Evolutionary conservation across 2,113 vertebrate species (phyloP), one percentile per base, ranked within the genome.

Genomic region (Oncorhynchus nerka): DNA sequence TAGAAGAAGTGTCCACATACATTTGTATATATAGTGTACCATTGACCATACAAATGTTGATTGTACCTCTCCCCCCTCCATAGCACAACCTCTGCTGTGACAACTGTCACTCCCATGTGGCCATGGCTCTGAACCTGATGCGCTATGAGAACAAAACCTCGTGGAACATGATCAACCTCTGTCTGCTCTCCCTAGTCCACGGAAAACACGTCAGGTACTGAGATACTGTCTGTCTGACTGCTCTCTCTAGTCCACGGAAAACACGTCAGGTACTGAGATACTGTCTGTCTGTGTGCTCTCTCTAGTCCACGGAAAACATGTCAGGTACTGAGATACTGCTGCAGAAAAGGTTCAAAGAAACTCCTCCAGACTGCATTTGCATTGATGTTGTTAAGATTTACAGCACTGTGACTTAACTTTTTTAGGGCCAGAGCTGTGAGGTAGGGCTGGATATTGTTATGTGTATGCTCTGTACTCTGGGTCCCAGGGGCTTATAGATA

Each of bases 11-110:
- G 39, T 39, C 39, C 39, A 39, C 39, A 39, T 39, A 39, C 39
- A 9, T 39, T 39, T 39, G 39, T 39, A 9, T 9, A 39, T 39
- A 34, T 34, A 34, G 34, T 34, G 34, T 34, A 34, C 34, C 34
- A 34, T 34, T 45, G 39, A 55, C 51, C 5, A 55, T 16, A 5
- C 26, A 5, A 67, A 30, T 6, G 68, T 19, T 32, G 7, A 11
- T n/a, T 64, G 6, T 48, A 30, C 65, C 39, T 74, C 70, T 77
- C 15, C 28, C 77, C 86, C 83, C 9, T 78, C 32, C 32, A 34
- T 5, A 99, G 98, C 98, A 99, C 92, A 99, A 97, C 88, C 95
- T 99, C 61, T 99, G 98, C 91, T 99, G 98, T 80, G 97, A 99
- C 89, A 99, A 99, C 89, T 99, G 98, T 91, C 98, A 99, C 89